These are phyloP conservation scores for Chlamydotis undulata DNA, from an alignment of 2,113 vertebrate species.

Conservation along the genomic window DNA sequence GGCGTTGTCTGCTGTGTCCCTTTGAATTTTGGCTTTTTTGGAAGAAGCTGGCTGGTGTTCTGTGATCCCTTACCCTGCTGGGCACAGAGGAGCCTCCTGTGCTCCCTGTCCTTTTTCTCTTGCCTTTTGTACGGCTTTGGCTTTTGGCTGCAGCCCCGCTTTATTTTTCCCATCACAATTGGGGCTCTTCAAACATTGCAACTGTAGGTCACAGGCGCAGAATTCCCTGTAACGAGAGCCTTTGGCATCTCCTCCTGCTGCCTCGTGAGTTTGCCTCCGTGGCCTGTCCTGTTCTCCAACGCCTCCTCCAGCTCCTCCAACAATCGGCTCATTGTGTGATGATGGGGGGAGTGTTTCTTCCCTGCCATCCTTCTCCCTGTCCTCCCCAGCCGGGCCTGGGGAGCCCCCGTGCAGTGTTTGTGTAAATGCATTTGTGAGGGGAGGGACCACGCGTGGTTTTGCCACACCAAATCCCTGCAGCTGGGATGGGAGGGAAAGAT, in stretches of 20 bases:
- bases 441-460: neutral
- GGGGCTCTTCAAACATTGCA: conserved; percentile 58
- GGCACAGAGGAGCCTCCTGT: conserved; percentile 15
- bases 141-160: conserved; percentile 26
- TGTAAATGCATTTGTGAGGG: conserved; percentile 7
- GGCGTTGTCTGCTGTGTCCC: neutral
- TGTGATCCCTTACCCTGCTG: conserved; percentile 14
- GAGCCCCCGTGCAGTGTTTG: conserved; percentile 43
- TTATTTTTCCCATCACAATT: conserved; percentile 49
- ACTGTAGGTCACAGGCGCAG: conserved; percentile 21
- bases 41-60: neutral
- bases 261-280: conserved; percentile 39
- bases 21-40: conserved; percentile 23
- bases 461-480: conserved; percentile 48
- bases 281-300: conserved; percentile 11
- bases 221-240: conserved; percentile 50
- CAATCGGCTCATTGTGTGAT: conserved; percentile 74
- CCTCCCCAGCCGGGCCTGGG: neutral
- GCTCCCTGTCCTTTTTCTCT: neutral
- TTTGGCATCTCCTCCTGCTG: conserved; percentile 12
- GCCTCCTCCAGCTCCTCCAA: conserved; percentile 43
- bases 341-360: neutral
- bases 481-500: conserved; percentile 59
- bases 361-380: neutral
- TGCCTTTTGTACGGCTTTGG: conserved; percentile 2